A percentile compares a stretch with the other conserved stretches of the same genome.
These are phyloP conservation scores for Lithodes maja DNA, from an alignment of 2,888 invertebrate genomes.

Conservation along the genomic window DNA sequence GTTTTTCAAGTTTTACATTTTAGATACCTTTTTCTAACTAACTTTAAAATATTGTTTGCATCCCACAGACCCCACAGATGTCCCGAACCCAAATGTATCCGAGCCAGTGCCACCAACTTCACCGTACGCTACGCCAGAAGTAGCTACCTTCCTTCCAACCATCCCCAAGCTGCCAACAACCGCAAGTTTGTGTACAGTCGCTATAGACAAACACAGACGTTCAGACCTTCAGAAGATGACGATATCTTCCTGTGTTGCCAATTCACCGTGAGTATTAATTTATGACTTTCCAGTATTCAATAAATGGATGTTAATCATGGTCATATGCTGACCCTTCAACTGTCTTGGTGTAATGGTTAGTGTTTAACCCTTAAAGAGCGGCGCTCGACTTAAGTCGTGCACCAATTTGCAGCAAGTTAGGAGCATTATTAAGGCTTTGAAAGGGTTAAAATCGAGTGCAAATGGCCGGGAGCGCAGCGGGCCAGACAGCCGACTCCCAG, in stretches of 20 bases:
- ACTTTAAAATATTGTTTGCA: not conserved
- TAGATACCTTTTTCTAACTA: not conserved
- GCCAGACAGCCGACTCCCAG: no score
- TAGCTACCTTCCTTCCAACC: conserved; percentile 69
- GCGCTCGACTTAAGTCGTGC: no score
- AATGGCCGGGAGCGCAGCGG: no score
- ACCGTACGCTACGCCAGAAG: conserved; percentile 80
- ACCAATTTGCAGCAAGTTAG: no score
- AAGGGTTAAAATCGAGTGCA: no score
- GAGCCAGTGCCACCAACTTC: conserved; percentile 83
- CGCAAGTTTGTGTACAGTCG: conserved; percentile 88
- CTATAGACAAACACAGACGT: conserved; percentile 85
- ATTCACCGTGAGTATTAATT: conserved; percentile 54
- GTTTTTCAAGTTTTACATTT: no score
- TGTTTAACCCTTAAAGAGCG: no score
- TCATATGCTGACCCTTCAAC: no score
- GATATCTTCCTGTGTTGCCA: conserved; percentile 61
- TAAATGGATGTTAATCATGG: no score
- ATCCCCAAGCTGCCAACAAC: conserved; percentile 80
- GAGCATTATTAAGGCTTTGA: no score
- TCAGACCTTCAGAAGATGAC: conserved; percentile 77
- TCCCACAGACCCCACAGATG: conserved; percentile 90
- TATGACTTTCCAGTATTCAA: no score
- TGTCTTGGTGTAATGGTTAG: no score
- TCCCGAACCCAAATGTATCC: conserved; percentile 87